Evolutionary conservation across 2,113 vertebrate genomes (phyloP).

Genomic region (Varanus komodoensis): DNA sequence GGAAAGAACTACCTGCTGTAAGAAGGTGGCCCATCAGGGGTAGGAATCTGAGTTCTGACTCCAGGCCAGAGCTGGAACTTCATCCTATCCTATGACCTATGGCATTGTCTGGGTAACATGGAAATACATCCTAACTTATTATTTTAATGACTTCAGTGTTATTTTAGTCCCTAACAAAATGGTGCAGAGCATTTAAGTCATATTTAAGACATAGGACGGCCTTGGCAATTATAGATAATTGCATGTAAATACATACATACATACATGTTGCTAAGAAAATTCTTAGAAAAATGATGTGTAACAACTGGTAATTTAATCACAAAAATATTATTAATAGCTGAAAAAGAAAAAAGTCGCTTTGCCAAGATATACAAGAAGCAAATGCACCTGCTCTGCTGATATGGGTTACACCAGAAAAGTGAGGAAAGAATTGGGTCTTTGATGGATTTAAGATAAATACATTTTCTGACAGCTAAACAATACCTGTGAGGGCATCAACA

Average conservation of each 20-base stretch:
- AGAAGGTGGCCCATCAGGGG: too few relatives aligned
- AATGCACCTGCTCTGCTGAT: background rate
- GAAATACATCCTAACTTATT: too few relatives aligned
- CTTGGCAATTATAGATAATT: too few relatives aligned
- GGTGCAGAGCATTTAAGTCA: background rate
- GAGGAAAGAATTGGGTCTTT: conserved; percentile 15
- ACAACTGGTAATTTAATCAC: background rate
- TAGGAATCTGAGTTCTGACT: too few relatives aligned
- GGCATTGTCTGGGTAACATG: too few relatives aligned
- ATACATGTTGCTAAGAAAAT: background rate
- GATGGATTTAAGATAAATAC: background rate
- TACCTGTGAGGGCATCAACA: background rate
- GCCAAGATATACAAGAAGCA: background rate
- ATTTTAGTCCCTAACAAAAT: background rate
- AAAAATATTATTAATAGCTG: background rate
- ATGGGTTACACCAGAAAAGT: background rate
- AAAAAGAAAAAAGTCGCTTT: background rate
- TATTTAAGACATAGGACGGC: too few relatives aligned
- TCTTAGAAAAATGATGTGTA: background rate
- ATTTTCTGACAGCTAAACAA: background rate
- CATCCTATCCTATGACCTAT: too few relatives aligned
- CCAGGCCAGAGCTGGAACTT: too few relatives aligned
- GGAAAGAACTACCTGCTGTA: too few relatives aligned
- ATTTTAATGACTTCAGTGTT: background rate
- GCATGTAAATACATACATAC: background rate